Percentiles rank a stretch among this genome's conserved stretches.
These are phyloP conservation scores for Hirtodrosophila alboralis DNA, from an alignment of 2,888 invertebrate species.

Conservation along the genomic window DNA sequence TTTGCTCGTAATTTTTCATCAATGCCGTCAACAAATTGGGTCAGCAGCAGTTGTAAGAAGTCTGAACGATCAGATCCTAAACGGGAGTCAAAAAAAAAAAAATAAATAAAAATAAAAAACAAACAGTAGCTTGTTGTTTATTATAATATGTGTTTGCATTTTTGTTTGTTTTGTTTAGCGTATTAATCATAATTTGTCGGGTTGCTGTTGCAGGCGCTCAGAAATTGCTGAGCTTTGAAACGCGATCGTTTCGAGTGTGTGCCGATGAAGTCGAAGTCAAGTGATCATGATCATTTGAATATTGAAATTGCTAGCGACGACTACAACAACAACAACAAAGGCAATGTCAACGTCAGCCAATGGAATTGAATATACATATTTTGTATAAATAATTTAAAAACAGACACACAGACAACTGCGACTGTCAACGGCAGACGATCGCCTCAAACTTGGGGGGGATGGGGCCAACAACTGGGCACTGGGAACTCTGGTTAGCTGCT, in stretches of 20 bases:
- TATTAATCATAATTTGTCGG: conserved; percentile 56
- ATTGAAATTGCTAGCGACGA: conserved; percentile 60
- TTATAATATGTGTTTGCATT: conserved; percentile 22
- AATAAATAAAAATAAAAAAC: too few species aligned
- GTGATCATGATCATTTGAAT: conserved; percentile 72
- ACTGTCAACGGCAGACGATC: conserved; percentile 61
- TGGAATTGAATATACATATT: conserved; percentile 72
- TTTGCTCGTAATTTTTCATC: conserved; percentile 43
- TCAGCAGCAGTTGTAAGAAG: conserved; percentile 40
- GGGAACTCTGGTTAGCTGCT: conserved; percentile 48
- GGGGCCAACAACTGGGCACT: conserved; percentile 28
- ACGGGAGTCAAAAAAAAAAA: conserved; percentile 37
- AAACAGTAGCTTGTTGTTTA: conserved; percentile 27
- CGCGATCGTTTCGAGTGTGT: conserved; percentile 25
- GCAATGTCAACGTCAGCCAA: conserved; percentile 44
- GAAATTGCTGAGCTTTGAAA: conserved; percentile 46
- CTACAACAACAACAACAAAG: conserved; percentile 13
- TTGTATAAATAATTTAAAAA: conserved; percentile 65
- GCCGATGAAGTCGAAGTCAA: conserved; percentile 46
- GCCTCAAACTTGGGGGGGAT: conserved; percentile 30
- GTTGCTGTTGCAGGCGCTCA: conserved; percentile 65
- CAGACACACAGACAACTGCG: conserved; percentile 34
- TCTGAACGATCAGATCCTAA: conserved; percentile 30
- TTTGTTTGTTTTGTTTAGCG: conserved; percentile 34
- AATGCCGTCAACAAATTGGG: conserved; percentile 64